These are phyloP conservation scores for Montipora efflorescens DNA, from an alignment of 64 coral and sea anemone genomes.

Conservation along the genomic window DNA sequence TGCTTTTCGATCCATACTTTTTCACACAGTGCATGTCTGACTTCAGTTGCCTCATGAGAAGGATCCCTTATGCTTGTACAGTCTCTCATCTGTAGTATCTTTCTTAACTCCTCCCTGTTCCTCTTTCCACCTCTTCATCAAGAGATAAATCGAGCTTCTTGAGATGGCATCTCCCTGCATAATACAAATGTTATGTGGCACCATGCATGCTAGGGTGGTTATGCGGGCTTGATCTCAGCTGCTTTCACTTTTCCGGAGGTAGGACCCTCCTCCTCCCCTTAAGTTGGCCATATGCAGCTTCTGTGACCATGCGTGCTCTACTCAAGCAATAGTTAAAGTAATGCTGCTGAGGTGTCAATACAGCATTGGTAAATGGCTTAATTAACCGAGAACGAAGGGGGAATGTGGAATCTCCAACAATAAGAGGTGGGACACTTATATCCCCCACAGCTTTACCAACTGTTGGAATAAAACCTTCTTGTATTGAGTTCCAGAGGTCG, in stretches of 20 bases:
- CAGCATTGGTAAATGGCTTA: conserved; percentile 46
- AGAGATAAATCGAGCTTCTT: conserved; percentile 1
- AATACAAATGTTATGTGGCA: conserved; percentile 59
- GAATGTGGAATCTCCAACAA: conserved; percentile 36
- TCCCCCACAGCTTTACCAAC: conserved; percentile 36
- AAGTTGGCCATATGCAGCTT: conserved; percentile 54
- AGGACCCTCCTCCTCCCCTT: conserved; percentile 36
- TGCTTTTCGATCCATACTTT: conserved; percentile 66
- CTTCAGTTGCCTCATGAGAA: conserved; percentile 27
- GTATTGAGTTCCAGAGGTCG: too few relatives aligned
- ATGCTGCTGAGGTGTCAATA: background rate
- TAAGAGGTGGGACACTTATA: background rate
- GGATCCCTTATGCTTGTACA: conserved; percentile 31
- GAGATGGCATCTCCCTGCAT: conserved; percentile 35
- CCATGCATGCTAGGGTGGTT: conserved; percentile 47
- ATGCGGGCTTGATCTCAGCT: background rate
- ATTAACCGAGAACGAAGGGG: conserved; percentile 35
- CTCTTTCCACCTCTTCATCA: conserved; percentile 23
- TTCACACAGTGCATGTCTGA: conserved; percentile 59
- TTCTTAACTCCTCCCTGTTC: conserved; percentile 29
- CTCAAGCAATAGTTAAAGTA: conserved; percentile 14
- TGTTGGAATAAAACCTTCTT: background rate
- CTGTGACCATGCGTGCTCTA: conserved; percentile 44
- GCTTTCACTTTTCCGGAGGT: conserved; percentile 8
- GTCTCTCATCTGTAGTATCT: conserved; percentile 57